Percentiles rank a stretch among this genome's conserved stretches.
Conservation (phyloP, 2,113 vertebrate species). For the Thamnophis sirtalis region DNA sequence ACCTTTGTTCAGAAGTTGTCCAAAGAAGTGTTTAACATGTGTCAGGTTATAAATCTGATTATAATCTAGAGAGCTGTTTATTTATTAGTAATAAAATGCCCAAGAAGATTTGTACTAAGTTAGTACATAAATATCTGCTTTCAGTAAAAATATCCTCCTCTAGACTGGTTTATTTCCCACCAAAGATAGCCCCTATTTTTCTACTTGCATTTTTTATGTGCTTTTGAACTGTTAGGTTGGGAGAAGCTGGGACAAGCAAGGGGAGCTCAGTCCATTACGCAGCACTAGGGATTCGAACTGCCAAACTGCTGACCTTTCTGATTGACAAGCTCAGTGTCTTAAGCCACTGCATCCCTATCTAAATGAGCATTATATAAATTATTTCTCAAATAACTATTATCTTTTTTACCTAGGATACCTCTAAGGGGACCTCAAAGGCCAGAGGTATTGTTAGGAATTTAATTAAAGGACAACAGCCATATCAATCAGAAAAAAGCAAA, state of each 20-base stretch:
- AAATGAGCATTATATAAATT: background rate
- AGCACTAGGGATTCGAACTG: too few species aligned
- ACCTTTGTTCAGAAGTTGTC: constrained; percentile 6
- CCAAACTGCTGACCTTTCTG: too few species aligned
- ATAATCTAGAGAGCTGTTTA: constrained; percentile 6
- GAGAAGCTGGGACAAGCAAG: too few species aligned
- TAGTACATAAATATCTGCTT: constrained; percentile 5
- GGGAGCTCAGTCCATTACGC: too few species aligned
- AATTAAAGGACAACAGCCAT: background rate
- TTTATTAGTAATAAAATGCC: constrained; percentile 7
- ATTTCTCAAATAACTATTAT: background rate
- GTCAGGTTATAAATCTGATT: constrained; percentile 3
- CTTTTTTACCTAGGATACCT: background rate
- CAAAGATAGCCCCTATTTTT: too few species aligned
- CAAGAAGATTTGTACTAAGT: background rate
- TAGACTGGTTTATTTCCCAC: background rate
- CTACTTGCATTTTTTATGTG: too few species aligned
- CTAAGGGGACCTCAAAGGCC: background rate
- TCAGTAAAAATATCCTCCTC: background rate
- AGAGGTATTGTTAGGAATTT: background rate
- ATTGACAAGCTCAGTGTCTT: too few species aligned
- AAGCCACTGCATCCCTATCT: background rate
- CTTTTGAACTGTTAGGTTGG: too few species aligned
- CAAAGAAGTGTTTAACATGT: background rate
- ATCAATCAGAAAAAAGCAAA: background rate